phyloP scores from a whole-genome alignment of 64 coral and sea anemone genomes.

The Stylophora pistillata region DNA sequence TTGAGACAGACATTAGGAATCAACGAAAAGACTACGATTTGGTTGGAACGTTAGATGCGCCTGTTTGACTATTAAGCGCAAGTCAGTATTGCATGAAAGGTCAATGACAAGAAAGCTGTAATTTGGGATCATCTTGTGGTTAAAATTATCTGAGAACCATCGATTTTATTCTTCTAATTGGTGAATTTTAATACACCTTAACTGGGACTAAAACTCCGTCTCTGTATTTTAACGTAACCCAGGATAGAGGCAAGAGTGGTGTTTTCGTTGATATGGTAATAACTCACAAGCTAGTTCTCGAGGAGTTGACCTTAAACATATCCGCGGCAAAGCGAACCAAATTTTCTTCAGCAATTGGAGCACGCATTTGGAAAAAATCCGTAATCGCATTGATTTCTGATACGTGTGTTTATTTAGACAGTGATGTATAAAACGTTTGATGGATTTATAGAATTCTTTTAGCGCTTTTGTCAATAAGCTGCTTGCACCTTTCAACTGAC shows the following conservation, averaged over 20 bases:
- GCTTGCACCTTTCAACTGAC: neutral
- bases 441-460: conserved; percentile 31
- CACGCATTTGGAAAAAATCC: conserved; percentile 17
- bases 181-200: neutral
- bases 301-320: neutral
- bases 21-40: neutral
- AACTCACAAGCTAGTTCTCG: neutral
- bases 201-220: neutral
- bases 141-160: neutral
- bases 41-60: neutral
- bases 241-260: neutral
- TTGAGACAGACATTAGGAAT: neutral
- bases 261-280: neutral
- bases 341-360: neutral
- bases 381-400: conserved; percentile 14
- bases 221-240: neutral
- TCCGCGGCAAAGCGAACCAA: neutral
- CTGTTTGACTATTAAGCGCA: neutral
- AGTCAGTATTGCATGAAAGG: neutral
- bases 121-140: neutral
- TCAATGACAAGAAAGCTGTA: neutral
- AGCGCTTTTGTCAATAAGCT: conserved; percentile 14
- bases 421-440: conserved; percentile 12
- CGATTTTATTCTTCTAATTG: neutral
- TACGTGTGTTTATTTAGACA: conserved; percentile 5